Conservation (phyloP, 2,888 invertebrate genomes). For the Apodemia hepburni region DNA sequence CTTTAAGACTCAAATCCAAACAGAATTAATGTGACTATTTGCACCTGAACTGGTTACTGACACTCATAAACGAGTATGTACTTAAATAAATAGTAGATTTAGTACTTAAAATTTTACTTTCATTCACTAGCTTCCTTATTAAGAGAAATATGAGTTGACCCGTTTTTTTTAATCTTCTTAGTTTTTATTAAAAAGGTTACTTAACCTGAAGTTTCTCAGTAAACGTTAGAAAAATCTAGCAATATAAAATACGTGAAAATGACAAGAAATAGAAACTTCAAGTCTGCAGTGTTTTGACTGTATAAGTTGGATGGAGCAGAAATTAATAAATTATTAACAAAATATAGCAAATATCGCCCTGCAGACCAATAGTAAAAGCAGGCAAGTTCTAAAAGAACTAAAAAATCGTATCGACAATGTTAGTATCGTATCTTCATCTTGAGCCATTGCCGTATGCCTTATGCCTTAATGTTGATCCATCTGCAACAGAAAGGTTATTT, state of each 20-base stretch:
- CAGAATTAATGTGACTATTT: not conserved
- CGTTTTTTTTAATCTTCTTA: not conserved
- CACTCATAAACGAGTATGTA: not conserved
- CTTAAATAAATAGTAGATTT: not conserved
- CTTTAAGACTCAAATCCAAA: not conserved
- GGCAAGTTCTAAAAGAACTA: constrained; percentile 33
- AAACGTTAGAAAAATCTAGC: constrained; percentile 2
- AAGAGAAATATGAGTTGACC: not conserved
- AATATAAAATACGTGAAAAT: not conserved
- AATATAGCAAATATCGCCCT: constrained; percentile 44
- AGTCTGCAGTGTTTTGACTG: not conserved
- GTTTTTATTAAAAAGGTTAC: not conserved
- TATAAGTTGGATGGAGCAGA: constrained; percentile 46
- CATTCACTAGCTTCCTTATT: not conserved
- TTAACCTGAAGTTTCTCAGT: constrained; percentile 1
- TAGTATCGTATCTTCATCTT: constrained; percentile 43
- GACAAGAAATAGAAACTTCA: constrained; percentile 7
- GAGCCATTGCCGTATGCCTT: constrained; percentile 37
- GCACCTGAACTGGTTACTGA: not conserved
- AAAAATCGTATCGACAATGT: constrained; percentile 42
- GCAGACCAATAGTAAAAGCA: constrained; percentile 14
- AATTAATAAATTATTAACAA: constrained; percentile 71
- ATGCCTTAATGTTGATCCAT: constrained; percentile 73
- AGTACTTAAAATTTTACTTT: not conserved
- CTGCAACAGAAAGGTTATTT: constrained; percentile 47